Base-by-base conservation (phyloP, 30 jellyfish, hydroid and myxozoan species). In the Catostylus mosaicus region DNA sequence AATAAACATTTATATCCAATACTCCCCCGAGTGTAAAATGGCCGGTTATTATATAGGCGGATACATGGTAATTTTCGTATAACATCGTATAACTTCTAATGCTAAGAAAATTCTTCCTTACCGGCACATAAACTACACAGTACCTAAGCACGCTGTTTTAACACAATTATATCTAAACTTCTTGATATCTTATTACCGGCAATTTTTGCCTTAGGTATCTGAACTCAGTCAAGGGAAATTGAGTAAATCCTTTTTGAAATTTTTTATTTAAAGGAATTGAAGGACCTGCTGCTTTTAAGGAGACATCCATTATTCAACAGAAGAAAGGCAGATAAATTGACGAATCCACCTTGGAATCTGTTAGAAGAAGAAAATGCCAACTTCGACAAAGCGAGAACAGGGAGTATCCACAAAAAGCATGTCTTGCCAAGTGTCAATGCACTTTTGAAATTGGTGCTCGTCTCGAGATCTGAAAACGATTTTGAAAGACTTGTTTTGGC, bases 281-380 rank as follows among this genome's bases (percentile, higher is more conserved):
- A 82, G 74, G 92, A 82, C 31, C 54, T 82, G 67, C 70, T 82
- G 50, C 67, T 64, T 74, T 38, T 82, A 31, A 32, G 92, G 54
- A 67, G 84, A 11, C 92, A 82, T 57, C 92, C 92, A 32, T 57
- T 71, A 75, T 69, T 82, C 57, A 82, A 51, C 54, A 76, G 59
- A 59, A 76, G 40, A 50, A 76, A 20, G 76, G 10, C 50, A 18
- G 88, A 76, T 43, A 62, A 61, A 31, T 43, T 30, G 23, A 30
- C 33, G 0, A 62, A 43, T 22, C 48, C 30, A 19, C 30, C 78
- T 1, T 31, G 51, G 59, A 40, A 34, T 20, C 51, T 56, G 29
- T 47, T 36, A 1, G 67, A 26, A 23, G 65, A 27, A 4, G 88
- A 48, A 2, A 68, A 50, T 0, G 10, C 18, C 38, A 38, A 20